Evolutionary conservation across 2,797 vertebrate genomes (phyloP).

Genomic region (Sebastes baramenuke): DNA sequence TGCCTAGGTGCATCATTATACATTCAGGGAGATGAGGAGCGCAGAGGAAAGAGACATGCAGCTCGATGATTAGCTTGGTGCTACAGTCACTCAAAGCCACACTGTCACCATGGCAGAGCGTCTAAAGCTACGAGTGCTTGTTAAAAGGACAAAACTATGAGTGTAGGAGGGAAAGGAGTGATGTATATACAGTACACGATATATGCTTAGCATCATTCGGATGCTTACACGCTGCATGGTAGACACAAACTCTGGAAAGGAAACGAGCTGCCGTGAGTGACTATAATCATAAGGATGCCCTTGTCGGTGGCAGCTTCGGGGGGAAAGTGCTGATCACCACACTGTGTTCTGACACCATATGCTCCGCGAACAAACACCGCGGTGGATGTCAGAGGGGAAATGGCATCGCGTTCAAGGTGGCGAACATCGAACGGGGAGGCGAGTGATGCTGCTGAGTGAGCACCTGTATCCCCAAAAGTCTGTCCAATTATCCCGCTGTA

Average conservation of each 20-base stretch:
- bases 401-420: conserved; percentile 56
- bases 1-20: background rate
- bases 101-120: conserved; percentile 7
- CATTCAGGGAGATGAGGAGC: conserved; percentile 2
- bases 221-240: background rate
- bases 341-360: conserved; percentile 56
- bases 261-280: conserved; percentile 41
- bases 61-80: background rate
- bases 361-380: conserved; percentile 54
- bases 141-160: conserved; percentile 9
- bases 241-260: conserved; percentile 14
- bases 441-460: conserved; percentile 63
- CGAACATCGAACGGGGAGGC: conserved; percentile 29
- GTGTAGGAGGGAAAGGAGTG: background rate
- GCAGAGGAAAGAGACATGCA: background rate
- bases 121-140: conserved; percentile 12
- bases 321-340: conserved; percentile 64
- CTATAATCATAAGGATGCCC: conserved; percentile 55
- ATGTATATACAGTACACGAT: background rate
- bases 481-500: conserved; percentile 62
- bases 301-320: conserved; percentile 52
- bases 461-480: conserved; percentile 57
- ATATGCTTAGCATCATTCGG: background rate
- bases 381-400: conserved; percentile 53
- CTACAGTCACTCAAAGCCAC: background rate